phyloP scores from a whole-genome alignment of 1,140 invertebrate species.

The Drosophila kikkawai region DNA sequence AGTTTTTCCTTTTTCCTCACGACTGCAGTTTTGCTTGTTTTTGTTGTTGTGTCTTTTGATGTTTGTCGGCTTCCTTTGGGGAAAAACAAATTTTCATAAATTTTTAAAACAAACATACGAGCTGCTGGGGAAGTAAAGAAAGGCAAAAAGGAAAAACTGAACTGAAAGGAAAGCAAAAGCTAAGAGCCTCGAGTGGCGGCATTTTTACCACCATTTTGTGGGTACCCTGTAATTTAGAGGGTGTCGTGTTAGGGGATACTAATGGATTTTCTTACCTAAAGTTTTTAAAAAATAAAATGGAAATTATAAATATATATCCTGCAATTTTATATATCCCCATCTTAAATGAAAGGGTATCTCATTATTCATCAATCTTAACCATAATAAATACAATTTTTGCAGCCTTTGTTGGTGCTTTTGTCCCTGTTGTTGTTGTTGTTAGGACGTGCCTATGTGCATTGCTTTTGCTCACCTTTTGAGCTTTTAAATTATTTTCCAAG shows the following conservation, averaged over 20 bases:
- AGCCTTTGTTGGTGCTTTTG: constrained; percentile 29
- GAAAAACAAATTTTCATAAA: constrained; percentile 82
- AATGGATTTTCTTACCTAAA: background rate
- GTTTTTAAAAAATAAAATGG: background rate
- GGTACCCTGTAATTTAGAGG: constrained; percentile 17
- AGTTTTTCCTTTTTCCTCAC: constrained; percentile 27
- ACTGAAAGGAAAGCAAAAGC: constrained; percentile 45
- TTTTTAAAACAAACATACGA: constrained; percentile 79
- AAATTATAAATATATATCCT: too few species aligned
- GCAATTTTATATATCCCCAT: too few species aligned
- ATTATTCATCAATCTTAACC: constrained; percentile 30
- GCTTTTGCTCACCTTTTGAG: constrained; percentile 84
- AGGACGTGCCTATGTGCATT: constrained; percentile 80
- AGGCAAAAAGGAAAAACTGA: constrained; percentile 21
- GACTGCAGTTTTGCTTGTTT: constrained; percentile 45
- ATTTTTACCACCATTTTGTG: constrained; percentile 72
- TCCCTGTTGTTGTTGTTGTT: constrained; percentile 36
- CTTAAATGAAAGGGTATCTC: constrained; percentile 26
- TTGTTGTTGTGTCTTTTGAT: constrained; percentile 69
- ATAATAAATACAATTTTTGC: constrained; percentile 42
- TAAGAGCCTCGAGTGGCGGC: constrained; percentile 24
- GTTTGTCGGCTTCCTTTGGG: constrained; percentile 59
- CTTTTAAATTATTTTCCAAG: constrained; percentile 85
- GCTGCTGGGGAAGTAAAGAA: constrained; percentile 4
- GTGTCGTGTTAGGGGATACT: too few species aligned